Percentiles rank a stretch among this genome's conserved stretches.
Evolutionary conservation across 92 coral and sea anemone species (phyloP).

Genomic region (Ricordea florida): DNA sequence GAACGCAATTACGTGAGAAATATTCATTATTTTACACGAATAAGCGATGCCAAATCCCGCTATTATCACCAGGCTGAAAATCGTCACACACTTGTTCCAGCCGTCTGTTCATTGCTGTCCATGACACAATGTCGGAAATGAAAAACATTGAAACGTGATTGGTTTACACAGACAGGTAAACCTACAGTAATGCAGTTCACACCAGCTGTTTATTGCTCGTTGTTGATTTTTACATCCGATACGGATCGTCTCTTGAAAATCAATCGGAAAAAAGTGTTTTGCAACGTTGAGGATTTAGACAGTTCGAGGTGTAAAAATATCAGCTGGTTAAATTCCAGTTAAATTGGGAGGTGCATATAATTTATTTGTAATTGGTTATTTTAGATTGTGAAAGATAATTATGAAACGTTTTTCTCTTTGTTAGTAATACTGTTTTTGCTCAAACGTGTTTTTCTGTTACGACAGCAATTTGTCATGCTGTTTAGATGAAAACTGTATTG

Average conservation of each 20-base stretch:
- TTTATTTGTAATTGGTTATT: neutral
- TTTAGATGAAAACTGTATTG: no score
- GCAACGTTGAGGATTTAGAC: no score
- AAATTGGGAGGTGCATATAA: no score
- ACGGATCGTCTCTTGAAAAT: no score
- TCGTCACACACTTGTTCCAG: neutral
- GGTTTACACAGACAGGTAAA: conserved; percentile 17
- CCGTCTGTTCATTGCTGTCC: neutral
- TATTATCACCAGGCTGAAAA: neutral
- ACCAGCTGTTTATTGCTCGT: conserved; percentile 28
- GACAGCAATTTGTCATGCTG: neutral
- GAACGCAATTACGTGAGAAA: neutral
- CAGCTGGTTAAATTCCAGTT: no score
- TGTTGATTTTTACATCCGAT: no score
- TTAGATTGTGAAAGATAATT: no score
- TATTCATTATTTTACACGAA: conserved; percentile 5
- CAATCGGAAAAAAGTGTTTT: no score
- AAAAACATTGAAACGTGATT: conserved; percentile 19
- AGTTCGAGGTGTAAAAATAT: no score
- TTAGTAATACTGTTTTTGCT: neutral
- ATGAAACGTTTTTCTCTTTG: no score
- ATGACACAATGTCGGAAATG: conserved; percentile 3
- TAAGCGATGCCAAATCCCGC: neutral
- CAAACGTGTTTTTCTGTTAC: neutral
- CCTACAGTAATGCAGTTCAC: neutral